Conservation (phyloP, 2,888 invertebrate species). For the Strigamia maritima region DNA sequence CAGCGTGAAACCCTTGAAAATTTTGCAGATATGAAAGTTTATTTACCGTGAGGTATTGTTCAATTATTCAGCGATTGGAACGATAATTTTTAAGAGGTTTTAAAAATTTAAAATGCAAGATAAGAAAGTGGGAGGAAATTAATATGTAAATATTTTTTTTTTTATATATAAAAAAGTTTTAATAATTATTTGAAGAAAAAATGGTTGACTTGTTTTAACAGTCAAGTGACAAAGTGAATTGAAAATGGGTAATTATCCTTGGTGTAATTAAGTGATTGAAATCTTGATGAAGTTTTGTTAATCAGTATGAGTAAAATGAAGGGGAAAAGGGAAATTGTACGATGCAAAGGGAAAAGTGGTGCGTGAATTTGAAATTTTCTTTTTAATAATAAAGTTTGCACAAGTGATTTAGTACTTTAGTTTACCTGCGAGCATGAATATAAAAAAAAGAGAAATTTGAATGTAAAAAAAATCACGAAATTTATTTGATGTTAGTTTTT, state of each 20-base stretch:
- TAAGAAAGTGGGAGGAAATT: constrained; percentile 9
- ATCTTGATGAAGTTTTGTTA: constrained; percentile 34
- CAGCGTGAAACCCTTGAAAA: background rate
- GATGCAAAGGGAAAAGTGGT: background rate
- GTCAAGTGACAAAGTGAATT: constrained; percentile 13
- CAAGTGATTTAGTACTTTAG: constrained; percentile 11
- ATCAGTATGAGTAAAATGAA: constrained; percentile 13
- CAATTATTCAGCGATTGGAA: constrained; percentile 25
- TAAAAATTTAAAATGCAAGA: constrained; percentile 9
- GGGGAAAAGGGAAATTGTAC: background rate
- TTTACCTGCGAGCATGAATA: constrained; percentile 17
- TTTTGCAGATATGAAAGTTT: background rate
- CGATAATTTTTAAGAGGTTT: constrained; percentile 8
- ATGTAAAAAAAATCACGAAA: too few species aligned
- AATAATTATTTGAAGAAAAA: constrained; percentile 1
- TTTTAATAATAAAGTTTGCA: constrained; percentile 17
- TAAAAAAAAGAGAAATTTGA: background rate
- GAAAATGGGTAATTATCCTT: constrained; percentile 22
- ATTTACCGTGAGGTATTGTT: background rate
- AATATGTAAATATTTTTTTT: constrained; percentile 28
- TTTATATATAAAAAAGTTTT: background rate
- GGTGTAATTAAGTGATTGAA: constrained; percentile 22
- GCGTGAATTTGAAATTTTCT: constrained; percentile 11
- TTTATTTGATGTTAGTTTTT: too few species aligned
- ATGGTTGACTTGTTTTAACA: constrained; percentile 7